Evolutionary conservation across 2,888 invertebrate species (phyloP).

Genomic region (Dendrolimus houi): DNA sequence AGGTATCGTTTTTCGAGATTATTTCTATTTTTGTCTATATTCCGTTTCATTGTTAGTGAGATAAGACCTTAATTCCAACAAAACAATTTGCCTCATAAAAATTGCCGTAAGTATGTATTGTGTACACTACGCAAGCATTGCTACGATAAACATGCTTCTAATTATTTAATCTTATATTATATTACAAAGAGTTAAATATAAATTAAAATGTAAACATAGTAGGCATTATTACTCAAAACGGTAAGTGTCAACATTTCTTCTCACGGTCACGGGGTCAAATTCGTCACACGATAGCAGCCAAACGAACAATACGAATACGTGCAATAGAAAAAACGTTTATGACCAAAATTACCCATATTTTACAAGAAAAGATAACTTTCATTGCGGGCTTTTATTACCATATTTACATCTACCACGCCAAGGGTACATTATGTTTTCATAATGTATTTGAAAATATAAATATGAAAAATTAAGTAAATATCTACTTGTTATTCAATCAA

Average conservation of each 20-base stretch:
- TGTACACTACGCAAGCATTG: not conserved
- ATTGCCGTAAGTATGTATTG: not conserved
- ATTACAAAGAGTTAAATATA: not conserved
- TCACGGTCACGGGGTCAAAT: not conserved
- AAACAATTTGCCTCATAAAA: not conserved
- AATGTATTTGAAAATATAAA: too few species aligned
- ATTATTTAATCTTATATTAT: not conserved
- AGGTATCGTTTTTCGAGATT: too few species aligned
- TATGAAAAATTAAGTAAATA: too few species aligned
- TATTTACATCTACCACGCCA: too few species aligned
- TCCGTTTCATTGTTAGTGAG: too few species aligned
- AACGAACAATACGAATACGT: not conserved
- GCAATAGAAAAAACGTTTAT: not conserved
- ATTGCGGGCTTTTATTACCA: conserved; percentile 2
- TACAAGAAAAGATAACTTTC: not conserved
- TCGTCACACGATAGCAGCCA: not conserved
- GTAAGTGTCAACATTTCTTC: not conserved
- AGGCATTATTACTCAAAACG: not conserved
- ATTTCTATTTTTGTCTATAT: too few species aligned
- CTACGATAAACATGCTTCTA: not conserved
- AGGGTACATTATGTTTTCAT: too few species aligned
- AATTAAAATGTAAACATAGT: not conserved
- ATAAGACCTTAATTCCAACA: too few species aligned
- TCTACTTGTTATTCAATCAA: too few species aligned
- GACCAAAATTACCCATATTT: not conserved